phyloP scores from a whole-genome alignment of 2,797 vertebrate genomes.

The Phoebastria nigripes region DNA sequence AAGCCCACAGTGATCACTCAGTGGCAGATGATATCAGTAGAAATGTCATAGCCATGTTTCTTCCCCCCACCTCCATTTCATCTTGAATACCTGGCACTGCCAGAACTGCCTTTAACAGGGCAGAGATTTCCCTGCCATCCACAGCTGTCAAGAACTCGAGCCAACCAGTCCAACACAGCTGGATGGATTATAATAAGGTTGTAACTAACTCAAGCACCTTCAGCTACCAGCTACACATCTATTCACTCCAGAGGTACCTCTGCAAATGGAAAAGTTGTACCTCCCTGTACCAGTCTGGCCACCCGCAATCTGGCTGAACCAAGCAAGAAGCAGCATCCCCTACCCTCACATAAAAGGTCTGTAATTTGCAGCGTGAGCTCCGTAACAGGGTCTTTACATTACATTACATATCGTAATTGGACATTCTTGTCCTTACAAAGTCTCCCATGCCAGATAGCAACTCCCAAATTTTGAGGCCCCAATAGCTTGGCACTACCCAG shows the following conservation, averaged over 20 bases:
- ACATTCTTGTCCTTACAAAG: background rate
- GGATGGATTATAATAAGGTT: background rate
- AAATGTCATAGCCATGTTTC: background rate
- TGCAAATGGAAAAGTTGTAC: background rate
- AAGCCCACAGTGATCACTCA: background rate
- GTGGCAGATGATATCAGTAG: background rate
- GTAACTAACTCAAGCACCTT: background rate
- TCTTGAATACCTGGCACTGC: background rate
- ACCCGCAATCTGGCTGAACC: background rate
- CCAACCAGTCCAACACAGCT: background rate
- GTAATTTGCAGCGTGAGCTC: background rate
- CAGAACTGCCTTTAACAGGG: slow-evolving; percentile 15
- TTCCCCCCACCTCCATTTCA: background rate
- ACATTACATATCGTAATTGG: background rate
- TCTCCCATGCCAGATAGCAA: background rate
- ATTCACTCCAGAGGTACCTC: slow-evolving; percentile 6
- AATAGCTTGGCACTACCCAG: fast-evolving
- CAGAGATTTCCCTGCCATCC: background rate
- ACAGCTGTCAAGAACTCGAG: slow-evolving; percentile 18
- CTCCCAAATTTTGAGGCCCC: background rate
- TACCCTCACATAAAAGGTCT: background rate
- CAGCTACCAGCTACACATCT: background rate
- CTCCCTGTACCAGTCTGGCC: background rate
- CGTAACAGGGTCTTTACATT: background rate
- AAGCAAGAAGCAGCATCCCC: background rate